Conservation (phyloP, 2,113 vertebrate species). For the Erinaceus europaeus region DNA sequence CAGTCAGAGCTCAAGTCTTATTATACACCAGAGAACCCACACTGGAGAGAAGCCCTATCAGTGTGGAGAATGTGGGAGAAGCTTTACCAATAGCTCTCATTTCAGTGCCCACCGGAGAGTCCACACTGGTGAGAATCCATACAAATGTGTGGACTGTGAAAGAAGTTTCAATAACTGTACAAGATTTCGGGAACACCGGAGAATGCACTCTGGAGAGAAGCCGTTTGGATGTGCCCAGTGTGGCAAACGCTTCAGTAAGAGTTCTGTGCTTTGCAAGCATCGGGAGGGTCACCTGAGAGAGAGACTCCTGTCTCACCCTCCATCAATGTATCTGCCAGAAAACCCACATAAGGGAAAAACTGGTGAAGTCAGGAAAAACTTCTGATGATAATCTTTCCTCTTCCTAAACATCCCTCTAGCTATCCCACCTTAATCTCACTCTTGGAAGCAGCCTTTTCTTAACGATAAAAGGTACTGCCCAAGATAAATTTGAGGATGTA, state of each 20-base stretch:
- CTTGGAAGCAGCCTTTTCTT: conserved; percentile 1
- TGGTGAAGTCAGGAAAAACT: conserved; percentile 44
- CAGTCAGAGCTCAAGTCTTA: conserved; percentile 74
- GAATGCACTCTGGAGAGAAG: conserved; percentile 88
- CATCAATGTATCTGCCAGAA: conserved; percentile 40
- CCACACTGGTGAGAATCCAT: conserved; percentile 87
- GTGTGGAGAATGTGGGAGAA: conserved; percentile 76
- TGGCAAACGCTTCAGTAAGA: conserved; percentile 79
- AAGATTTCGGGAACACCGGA: conserved; percentile 88
- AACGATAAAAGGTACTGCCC: not conserved
- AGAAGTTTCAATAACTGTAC: conserved; percentile 89
- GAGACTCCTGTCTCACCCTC: conserved; percentile 42
- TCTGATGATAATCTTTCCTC: conserved; percentile 25
- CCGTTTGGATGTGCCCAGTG: conserved; percentile 82
- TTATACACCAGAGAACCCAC: conserved; percentile 75
- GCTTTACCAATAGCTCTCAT: conserved; percentile 88
- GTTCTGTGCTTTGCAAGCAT: conserved; percentile 72
- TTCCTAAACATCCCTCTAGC: not conserved
- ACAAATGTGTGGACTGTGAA: conserved; percentile 87
- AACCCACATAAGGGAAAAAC: conserved; percentile 32
- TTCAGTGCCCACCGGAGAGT: conserved; percentile 89
- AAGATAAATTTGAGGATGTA: not conserved
- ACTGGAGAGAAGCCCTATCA: conserved; percentile 76
- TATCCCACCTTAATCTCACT: not conserved
- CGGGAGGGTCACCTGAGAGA: conserved; percentile 65